Conservation (phyloP, 1,140 invertebrate species). For the Xylocopa sonorina region DNA sequence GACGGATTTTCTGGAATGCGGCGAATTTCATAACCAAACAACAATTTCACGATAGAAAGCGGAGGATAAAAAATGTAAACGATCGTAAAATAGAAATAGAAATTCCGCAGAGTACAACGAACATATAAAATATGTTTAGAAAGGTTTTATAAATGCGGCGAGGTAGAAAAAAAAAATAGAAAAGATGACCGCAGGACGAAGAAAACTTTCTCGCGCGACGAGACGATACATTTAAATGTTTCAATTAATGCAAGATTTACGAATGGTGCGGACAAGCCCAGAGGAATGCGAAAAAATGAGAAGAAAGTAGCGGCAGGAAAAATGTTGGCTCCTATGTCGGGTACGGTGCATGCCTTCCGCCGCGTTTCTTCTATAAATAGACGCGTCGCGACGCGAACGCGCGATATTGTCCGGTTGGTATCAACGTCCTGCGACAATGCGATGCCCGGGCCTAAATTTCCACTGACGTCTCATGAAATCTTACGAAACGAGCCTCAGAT, state of each 20-base stretch:
- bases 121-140: neutral
- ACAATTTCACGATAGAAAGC: no score
- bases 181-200: neutral
- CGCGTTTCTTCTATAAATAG: conserved; percentile 45
- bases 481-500: neutral
- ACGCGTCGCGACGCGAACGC: conserved; percentile 18
- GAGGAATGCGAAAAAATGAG: neutral
- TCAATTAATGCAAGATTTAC: no score
- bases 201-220: no score
- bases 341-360: conserved; percentile 1
- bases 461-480: neutral
- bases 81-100: neutral
- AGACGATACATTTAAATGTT: no score
- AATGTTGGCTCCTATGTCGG: neutral
- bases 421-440: conserved; percentile 20
- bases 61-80: no score
- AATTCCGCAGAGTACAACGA: neutral
- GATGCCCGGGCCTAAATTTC: neutral
- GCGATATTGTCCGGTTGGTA: conserved; percentile 28
- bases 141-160: no score
- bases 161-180: neutral
- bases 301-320: neutral
- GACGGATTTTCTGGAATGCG: no score
- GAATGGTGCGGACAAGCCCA: no score
- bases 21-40: no score